phyloP scores from a whole-genome alignment of 1,140 invertebrate species.

The Platorchestia sp. region DNA sequence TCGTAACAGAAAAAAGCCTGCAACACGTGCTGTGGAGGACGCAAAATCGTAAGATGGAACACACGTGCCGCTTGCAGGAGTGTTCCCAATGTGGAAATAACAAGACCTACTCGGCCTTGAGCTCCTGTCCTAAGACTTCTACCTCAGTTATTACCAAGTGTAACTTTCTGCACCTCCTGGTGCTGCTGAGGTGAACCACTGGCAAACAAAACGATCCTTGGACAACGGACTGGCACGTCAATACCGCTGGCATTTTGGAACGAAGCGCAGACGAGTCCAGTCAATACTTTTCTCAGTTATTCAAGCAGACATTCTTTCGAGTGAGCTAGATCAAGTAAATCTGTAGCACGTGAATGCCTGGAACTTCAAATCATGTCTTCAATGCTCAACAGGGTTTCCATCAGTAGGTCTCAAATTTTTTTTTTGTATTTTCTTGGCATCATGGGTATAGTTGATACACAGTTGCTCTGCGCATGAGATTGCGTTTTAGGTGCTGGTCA shows the following conservation, averaged over 20 bases:
- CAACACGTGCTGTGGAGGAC: no score
- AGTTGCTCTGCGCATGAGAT: background rate
- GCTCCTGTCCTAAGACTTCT: background rate
- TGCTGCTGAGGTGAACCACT: background rate
- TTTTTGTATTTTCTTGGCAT: background rate
- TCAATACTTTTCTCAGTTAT: background rate
- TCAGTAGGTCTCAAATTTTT: background rate
- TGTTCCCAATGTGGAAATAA: no score
- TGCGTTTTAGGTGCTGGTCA: no score
- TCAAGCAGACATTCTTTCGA: background rate
- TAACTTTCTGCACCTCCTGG: background rate
- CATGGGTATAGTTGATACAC: background rate
- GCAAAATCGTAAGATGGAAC: no score
- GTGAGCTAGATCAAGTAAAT: background rate
- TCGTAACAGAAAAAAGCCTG: no score
- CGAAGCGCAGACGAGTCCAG: background rate
- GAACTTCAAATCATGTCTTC: background rate
- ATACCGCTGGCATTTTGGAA: background rate
- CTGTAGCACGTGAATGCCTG: background rate
- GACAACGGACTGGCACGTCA: background rate
- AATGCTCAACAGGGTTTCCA: background rate
- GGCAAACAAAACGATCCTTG: background rate
- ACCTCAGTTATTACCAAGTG: background rate
- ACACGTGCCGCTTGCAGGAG: no score
- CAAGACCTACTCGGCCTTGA: no score